phyloP scores from a whole-genome alignment of 2,113 vertebrate species.

The Taxidea taxus region DNA sequence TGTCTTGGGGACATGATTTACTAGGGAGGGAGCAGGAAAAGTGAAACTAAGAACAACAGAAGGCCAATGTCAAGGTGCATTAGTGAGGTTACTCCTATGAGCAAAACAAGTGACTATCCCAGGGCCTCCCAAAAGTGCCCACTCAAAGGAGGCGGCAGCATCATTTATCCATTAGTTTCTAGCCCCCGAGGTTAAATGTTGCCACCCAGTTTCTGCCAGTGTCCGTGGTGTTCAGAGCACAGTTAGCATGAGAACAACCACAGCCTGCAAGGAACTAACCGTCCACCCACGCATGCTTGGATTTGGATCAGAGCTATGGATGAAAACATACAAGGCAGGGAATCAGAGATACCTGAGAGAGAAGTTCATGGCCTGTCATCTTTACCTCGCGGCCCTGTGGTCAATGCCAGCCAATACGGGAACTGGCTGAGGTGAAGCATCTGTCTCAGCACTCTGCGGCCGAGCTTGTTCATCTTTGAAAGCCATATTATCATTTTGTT shows the following conservation, averaged over 20 bases:
- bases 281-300: neutral
- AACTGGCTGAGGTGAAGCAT: neutral
- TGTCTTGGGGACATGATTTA: neutral
- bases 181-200: neutral
- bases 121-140: neutral
- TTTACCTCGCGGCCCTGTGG: neutral
- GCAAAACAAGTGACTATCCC: neutral
- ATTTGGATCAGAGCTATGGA: neutral
- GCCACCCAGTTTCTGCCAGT: neutral
- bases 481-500: neutral
- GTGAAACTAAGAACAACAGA: neutral
- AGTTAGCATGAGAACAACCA: neutral
- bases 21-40: neutral
- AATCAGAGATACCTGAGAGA: neutral
- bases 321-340: neutral
- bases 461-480: slow-evolving; percentile 20
- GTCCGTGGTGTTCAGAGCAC: neutral
- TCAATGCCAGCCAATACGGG: neutral
- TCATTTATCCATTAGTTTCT: neutral
- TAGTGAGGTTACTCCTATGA: neutral
- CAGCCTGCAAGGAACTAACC: neutral
- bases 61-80: neutral
- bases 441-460: neutral
- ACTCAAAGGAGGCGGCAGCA: neutral
- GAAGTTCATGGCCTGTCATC: neutral